phyloP scores from a whole-genome alignment of 1,140 invertebrate genomes.

The Frieseomelitta varia region DNA sequence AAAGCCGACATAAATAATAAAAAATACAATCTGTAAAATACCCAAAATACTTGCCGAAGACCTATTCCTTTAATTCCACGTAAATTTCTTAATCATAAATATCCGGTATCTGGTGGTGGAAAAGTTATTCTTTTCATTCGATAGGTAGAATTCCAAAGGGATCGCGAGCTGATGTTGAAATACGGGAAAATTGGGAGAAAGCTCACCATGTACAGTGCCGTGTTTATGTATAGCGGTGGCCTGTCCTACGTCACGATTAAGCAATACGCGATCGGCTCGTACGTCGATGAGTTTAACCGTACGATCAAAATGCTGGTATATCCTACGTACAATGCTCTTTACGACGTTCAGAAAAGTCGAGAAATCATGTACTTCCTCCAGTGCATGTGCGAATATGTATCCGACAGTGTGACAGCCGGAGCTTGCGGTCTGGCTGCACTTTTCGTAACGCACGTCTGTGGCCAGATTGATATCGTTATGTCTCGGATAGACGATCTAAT shows the following conservation, averaged over 20 bases:
- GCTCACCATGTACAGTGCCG: slow-evolving; percentile 44
- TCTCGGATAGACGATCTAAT: slow-evolving; percentile 48
- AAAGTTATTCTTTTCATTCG: neutral
- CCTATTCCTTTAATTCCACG: no score
- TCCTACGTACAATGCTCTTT: slow-evolving; percentile 40
- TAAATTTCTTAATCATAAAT: no score
- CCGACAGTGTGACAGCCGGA: slow-evolving; percentile 24
- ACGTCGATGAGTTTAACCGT: slow-evolving; percentile 36
- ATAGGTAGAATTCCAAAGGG: slow-evolving; percentile 30
- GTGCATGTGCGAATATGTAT: slow-evolving; percentile 40
- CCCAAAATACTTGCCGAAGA: no score
- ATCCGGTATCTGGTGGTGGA: no score
- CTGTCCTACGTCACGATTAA: slow-evolving; percentile 38
- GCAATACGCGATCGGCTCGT: neutral
- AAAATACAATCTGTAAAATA: no score
- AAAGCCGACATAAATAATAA: no score
- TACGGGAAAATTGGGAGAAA: slow-evolving; percentile 48
- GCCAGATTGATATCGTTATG: slow-evolving; percentile 60
- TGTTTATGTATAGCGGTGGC: slow-evolving; percentile 57
- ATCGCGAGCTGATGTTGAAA: slow-evolving; percentile 48
- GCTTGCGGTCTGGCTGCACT: slow-evolving; percentile 48
- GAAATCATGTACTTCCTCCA: slow-evolving; percentile 57
- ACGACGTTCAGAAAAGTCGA: slow-evolving; percentile 44
- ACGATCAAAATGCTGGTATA: slow-evolving; percentile 59
- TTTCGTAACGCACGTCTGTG: slow-evolving; percentile 51